Evolutionary conservation across 1,140 invertebrate species (phyloP).

Genomic region (Panulirus ornatus): DNA sequence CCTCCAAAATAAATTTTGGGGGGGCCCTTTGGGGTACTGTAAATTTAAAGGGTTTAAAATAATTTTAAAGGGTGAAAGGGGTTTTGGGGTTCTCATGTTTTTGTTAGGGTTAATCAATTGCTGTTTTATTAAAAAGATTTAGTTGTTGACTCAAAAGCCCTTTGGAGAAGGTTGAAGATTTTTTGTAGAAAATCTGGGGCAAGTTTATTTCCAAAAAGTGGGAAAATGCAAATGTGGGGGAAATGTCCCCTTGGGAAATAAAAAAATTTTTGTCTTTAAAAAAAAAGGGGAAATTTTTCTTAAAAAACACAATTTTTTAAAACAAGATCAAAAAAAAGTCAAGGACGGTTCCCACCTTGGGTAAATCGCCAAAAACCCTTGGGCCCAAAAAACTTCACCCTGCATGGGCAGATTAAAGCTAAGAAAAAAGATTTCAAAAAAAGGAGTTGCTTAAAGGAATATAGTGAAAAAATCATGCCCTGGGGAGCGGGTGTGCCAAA

Average conservation of each 20-base stretch:
- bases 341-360: conserved; percentile 25
- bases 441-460: conserved; percentile 24
- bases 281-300: conserved; percentile 46
- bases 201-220: neutral
- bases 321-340: neutral
- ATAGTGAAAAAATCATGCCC: conserved; percentile 11
- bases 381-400: conserved; percentile 39
- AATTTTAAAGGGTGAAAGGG: no score
- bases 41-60: no score
- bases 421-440: conserved; percentile 39
- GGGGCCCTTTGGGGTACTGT: no score
- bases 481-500: conserved; percentile 14
- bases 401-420: conserved; percentile 19
- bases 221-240: conserved; percentile 52
- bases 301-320: conserved; percentile 19
- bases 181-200: conserved; percentile 27
- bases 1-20: no score
- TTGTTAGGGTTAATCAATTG: no score
- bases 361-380: conserved; percentile 15
- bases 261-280: conserved; percentile 39
- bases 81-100: no score
- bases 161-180: neutral
- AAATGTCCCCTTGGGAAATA: conserved; percentile 41
- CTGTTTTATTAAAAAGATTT: no score
- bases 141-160: no score